A percentile compares a stretch with the other conserved stretches of the same genome.
These are phyloP conservation scores for Lysandra coridon DNA, from an alignment of 2,888 invertebrate genomes.

Conservation along the genomic window DNA sequence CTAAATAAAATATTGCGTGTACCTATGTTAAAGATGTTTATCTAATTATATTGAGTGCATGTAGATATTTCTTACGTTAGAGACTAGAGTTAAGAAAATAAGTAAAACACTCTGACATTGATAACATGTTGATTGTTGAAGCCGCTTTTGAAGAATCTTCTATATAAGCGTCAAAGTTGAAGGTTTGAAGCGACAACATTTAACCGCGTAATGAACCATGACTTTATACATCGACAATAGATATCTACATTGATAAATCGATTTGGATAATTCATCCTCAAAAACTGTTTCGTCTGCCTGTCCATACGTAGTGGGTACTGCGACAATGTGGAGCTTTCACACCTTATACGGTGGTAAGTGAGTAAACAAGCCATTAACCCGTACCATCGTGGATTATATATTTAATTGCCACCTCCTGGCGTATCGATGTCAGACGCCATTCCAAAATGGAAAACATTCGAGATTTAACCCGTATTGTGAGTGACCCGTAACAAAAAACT, in stretches of 20 bases:
- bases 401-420: conserved; percentile 68
- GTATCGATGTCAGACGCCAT: conserved; percentile 42
- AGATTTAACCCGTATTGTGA: conserved; percentile 33
- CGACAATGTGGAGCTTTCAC: conserved; percentile 78
- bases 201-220: neutral
- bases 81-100: neutral
- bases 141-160: neutral
- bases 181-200: conserved; percentile 3
- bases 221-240: conserved; percentile 11
- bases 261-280: conserved; percentile 36
- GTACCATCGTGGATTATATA: conserved; percentile 65
- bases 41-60: neutral
- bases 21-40: conserved; percentile 24
- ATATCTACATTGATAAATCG: conserved; percentile 18
- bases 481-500: conserved; percentile 32
- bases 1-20: conserved; percentile 8
- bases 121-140: neutral
- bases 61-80: neutral
- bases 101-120: neutral
- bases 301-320: conserved; percentile 59
- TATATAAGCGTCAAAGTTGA: neutral
- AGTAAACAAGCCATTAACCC: conserved; percentile 72
- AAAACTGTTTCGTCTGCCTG: conserved; percentile 61
- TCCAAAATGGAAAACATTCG: conserved; percentile 35
- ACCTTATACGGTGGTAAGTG: conserved; percentile 68